A percentile compares a stretch with the other conserved stretches of the same genome.
Evolutionary conservation across 1,140 invertebrate genomes (phyloP).

Genomic region (Chironomus tepperi): DNA sequence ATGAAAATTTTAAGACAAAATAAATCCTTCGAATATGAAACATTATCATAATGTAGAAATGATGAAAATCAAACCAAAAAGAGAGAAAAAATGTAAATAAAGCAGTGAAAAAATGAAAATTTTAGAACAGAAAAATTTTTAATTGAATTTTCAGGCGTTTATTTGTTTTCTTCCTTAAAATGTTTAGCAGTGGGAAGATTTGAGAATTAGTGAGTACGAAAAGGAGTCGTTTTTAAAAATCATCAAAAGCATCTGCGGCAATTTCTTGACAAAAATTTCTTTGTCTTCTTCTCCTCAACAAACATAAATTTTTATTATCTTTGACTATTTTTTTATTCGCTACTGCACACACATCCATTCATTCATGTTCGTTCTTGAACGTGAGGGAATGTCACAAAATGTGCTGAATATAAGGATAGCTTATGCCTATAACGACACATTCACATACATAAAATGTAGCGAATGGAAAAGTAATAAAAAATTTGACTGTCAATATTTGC

Average conservation of each 20-base stretch:
- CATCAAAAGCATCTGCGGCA: background rate
- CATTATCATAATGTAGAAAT: no score
- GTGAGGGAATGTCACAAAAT: background rate
- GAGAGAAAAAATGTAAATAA: background rate
- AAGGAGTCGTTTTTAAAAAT: background rate
- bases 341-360: background rate
- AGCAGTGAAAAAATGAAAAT: background rate
- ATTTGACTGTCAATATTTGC: constrained; percentile 21
- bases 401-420: constrained; percentile 11
- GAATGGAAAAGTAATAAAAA: constrained; percentile 5
- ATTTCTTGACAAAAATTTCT: background rate
- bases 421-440: background rate
- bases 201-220: no score
- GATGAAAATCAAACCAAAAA: background rate
- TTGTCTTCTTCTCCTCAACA: background rate
- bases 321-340: background rate
- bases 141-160: background rate
- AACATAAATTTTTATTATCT: constrained; percentile 15
- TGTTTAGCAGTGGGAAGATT: no score
- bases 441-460: constrained; percentile 1
- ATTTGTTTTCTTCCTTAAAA: no score
- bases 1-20: background rate
- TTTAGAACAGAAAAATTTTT: background rate
- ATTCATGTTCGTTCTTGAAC: background rate
- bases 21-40: background rate